Percentiles rank a stretch among this genome's conserved stretches.
Evolutionary conservation across 2,888 invertebrate genomes (phyloP).

Genomic region (Dryobota labecula): DNA sequence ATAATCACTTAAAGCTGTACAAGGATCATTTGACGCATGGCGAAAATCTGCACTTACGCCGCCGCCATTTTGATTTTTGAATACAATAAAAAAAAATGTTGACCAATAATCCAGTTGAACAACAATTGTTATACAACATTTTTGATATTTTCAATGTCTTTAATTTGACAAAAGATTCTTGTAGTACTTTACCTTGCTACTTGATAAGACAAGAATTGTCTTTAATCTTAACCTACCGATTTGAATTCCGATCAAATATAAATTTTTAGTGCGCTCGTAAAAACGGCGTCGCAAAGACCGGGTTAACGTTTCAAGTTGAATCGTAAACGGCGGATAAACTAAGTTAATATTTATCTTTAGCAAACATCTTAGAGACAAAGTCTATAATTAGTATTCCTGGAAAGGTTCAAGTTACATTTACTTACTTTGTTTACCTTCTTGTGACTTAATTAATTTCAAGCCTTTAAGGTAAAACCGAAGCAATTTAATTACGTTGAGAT

Average conservation of each 20-base stretch:
- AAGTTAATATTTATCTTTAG: conserved; percentile 64
- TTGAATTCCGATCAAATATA: conserved; percentile 62
- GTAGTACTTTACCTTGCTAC: too few species aligned
- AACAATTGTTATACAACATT: too few species aligned
- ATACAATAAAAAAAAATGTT: too few species aligned
- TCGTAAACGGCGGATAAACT: conserved; percentile 65
- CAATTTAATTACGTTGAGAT: conserved; percentile 45
- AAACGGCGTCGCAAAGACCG: conserved; percentile 54
- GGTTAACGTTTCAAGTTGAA: conserved; percentile 52
- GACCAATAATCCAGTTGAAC: too few species aligned
- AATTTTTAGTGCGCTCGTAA: conserved; percentile 60
- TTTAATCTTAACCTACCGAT: conserved; percentile 16
- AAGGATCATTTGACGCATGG: too few species aligned
- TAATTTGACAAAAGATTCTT: too few species aligned
- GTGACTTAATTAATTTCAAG: conserved; percentile 54
- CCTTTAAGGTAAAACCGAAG: conserved; percentile 42
- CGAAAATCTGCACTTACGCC: too few species aligned
- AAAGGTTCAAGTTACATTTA: conserved; percentile 46
- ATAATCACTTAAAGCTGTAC: too few species aligned
- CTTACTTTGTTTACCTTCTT: conserved; percentile 50
- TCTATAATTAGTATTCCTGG: conserved; percentile 55
- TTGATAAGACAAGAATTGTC: background rate
- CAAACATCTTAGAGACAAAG: conserved; percentile 52
- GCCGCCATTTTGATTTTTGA: too few species aligned
- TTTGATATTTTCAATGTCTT: too few species aligned